These are phyloP conservation scores for Copidosoma floridanum DNA, from an alignment of 1,140 invertebrate genomes.

Conservation along the genomic window DNA sequence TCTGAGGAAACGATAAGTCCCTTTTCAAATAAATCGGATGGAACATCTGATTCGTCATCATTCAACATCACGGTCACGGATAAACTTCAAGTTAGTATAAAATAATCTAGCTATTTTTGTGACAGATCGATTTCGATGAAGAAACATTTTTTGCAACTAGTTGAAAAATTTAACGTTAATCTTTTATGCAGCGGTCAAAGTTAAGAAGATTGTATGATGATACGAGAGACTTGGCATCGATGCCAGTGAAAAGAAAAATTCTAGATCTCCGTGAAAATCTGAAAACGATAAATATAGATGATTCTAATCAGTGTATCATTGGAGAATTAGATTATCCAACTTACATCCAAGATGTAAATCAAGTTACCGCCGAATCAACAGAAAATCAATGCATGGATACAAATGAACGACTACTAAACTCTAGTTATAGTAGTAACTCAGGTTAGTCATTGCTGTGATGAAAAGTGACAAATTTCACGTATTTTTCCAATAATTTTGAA, in stretches of 20 bases:
- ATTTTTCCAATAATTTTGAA: background rate
- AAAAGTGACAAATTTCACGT: background rate
- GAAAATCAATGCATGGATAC: constrained; percentile 7
- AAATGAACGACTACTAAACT: constrained; percentile 24
- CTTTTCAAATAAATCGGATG: background rate
- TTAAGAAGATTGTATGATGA: constrained; percentile 6
- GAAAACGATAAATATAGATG: background rate
- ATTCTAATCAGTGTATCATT: background rate
- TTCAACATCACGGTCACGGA: too few relatives aligned
- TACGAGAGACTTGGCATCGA: background rate
- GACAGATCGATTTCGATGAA: background rate
- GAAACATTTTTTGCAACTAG: too few relatives aligned
- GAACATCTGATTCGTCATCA: background rate
- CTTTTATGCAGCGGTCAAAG: constrained; percentile 2
- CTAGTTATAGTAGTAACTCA: constrained; percentile 37
- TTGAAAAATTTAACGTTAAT: too few relatives aligned
- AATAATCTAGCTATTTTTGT: too few relatives aligned
- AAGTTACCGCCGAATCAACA: background rate
- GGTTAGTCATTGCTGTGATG: constrained; percentile 23
- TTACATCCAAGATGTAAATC: constrained; percentile 12
- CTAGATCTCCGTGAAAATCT: background rate
- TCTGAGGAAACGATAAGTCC: constrained; percentile 6
- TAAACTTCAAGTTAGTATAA: too few relatives aligned
- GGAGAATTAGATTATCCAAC: constrained; percentile 12
- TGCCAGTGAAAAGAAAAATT: constrained; percentile 13